These are phyloP conservation scores for Rhipidura dahli DNA, from an alignment of 2,113 vertebrate species.

Conservation along the genomic window DNA sequence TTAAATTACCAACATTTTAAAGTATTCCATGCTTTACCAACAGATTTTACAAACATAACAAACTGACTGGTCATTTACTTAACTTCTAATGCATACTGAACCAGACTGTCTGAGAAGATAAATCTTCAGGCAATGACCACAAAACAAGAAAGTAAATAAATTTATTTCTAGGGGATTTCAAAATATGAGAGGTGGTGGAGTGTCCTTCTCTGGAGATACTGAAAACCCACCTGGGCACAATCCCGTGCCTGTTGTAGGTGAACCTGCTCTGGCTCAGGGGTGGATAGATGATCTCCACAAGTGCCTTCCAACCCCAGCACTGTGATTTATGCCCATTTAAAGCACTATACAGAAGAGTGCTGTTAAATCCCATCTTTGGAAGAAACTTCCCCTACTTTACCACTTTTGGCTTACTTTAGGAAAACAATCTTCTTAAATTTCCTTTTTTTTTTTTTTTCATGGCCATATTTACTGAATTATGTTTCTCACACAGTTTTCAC, in stretches of 20 bases:
- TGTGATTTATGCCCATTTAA: background rate
- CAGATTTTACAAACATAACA: background rate
- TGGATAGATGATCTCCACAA: background rate
- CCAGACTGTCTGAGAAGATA: background rate
- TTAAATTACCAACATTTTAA: background rate
- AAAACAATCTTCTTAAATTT: background rate
- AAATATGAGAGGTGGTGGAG: background rate
- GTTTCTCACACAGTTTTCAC: background rate
- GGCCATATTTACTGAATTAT: background rate
- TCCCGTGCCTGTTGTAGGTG: background rate
- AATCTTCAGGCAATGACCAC: background rate
- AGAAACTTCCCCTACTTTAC: background rate
- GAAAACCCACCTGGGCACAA: rapidly evolving
- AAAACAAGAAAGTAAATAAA: background rate
- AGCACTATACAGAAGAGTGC: background rate
- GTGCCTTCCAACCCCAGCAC: background rate
- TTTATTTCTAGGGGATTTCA: background rate
- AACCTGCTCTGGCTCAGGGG: background rate
- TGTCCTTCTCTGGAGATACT: background rate
- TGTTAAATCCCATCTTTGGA: background rate
- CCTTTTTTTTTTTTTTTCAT: background rate
- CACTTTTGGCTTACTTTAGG: background rate
- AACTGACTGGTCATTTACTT: background rate
- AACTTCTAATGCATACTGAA: background rate
- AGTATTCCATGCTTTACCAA: background rate